A percentile compares a stretch with the other conserved stretches of the same genome.
Evolutionary conservation across 2,113 vertebrate genomes (phyloP).

Genomic region (Sinocyclocheilus grahami): DNA sequence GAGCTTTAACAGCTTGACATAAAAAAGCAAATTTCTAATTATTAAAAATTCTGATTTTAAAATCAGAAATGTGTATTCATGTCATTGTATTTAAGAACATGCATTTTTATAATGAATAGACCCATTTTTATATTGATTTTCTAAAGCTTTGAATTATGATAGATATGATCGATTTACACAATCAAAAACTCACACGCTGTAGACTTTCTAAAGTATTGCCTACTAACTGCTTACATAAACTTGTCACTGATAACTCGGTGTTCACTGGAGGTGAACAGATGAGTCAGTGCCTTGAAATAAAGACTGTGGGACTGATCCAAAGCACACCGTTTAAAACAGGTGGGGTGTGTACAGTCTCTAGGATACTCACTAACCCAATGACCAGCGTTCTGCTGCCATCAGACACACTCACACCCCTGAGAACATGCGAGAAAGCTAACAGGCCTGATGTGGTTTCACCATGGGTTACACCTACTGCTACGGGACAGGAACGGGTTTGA

Average conservation of each 20-base stretch:
- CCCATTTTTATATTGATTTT: too few relatives aligned
- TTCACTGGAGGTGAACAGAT: slow-evolving; percentile 4
- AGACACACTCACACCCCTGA: background rate
- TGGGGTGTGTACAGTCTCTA: slow-evolving; percentile 7
- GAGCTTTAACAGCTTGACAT: too few relatives aligned
- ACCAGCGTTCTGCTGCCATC: background rate
- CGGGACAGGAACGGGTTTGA: slow-evolving; percentile 67
- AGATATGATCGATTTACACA: background rate
- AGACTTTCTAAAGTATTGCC: background rate
- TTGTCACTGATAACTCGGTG: background rate
- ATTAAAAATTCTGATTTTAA: too few relatives aligned
- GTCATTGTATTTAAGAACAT: too few relatives aligned
- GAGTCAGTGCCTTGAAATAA: background rate
- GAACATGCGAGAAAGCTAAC: background rate
- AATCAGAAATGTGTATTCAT: too few relatives aligned
- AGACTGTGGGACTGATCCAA: background rate
- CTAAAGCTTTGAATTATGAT: too few relatives aligned
- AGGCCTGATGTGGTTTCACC: background rate
- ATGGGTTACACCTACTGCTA: slow-evolving; percentile 3
- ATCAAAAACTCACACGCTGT: background rate
- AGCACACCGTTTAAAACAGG: background rate
- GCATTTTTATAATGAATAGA: too few relatives aligned
- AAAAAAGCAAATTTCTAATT: too few relatives aligned
- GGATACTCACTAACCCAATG: slow-evolving; percentile 35
- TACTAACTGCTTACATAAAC: slow-evolving; percentile 3